phyloP scores from a whole-genome alignment of 2,797 vertebrate genomes.

The Tenualosa ilisha region DNA sequence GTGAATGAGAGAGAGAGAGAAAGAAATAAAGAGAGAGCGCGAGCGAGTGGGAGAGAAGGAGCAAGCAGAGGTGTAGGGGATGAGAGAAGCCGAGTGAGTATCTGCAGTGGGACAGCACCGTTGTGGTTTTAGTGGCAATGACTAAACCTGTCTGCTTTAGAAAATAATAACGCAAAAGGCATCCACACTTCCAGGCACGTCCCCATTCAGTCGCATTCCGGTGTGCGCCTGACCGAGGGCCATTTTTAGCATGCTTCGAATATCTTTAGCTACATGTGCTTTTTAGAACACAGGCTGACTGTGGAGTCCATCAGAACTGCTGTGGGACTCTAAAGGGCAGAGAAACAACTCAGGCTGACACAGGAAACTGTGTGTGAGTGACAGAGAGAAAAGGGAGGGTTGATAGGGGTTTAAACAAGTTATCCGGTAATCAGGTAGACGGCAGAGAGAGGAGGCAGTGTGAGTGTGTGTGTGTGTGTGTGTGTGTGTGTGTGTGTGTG shows the following conservation, averaged over 20 bases:
- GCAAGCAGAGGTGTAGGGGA: background rate
- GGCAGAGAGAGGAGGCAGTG: background rate
- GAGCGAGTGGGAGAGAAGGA: background rate
- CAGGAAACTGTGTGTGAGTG: background rate
- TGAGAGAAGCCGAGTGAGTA: constrained; percentile 20
- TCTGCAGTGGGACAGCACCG: constrained; percentile 50
- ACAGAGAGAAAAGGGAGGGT: background rate
- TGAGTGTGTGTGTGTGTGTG: background rate
- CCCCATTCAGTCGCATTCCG: constrained; percentile 41
- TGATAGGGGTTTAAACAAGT: constrained; percentile 21
- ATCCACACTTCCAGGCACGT: constrained; percentile 29
- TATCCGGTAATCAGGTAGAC: constrained; percentile 26
- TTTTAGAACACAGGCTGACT: background rate
- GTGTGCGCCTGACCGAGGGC: constrained; percentile 31
- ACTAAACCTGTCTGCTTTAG: constrained; percentile 36
- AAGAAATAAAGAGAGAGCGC: background rate
- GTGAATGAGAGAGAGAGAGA: background rate
- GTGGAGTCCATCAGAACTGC: background rate
- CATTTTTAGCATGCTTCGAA: background rate
- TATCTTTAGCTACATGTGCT: background rate
- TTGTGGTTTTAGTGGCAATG: constrained; percentile 46
- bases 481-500: background rate
- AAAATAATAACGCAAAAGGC: constrained; percentile 34
- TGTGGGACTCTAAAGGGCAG: background rate
- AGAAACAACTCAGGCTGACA: background rate